Conservation (phyloP, 2,888 invertebrate genomes). For the Lypha dubia region DNA sequence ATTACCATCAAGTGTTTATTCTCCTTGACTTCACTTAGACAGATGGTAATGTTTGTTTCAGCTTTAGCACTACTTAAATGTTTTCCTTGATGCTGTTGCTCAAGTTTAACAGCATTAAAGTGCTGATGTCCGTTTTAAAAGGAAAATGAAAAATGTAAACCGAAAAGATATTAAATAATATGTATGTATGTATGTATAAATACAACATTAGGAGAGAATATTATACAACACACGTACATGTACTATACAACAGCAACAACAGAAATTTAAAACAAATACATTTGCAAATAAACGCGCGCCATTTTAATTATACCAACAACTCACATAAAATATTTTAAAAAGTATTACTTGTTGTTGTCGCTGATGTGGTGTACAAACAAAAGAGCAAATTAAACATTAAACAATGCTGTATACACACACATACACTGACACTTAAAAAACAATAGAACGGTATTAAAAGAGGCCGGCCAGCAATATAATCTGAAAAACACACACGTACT, state of each 20-base stretch:
- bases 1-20: constrained; percentile 69
- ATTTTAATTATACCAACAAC: constrained; percentile 56
- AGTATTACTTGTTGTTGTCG: background rate
- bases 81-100: constrained; percentile 21
- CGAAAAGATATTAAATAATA: too few species aligned
- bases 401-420: background rate
- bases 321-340: constrained; percentile 41
- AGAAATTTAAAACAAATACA: constrained; percentile 19
- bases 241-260: background rate
- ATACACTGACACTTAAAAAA: background rate
- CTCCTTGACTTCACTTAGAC: constrained; percentile 62
- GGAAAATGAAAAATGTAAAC: constrained; percentile 6
- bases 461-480: background rate
- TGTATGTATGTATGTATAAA: too few species aligned
- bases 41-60: constrained; percentile 49
- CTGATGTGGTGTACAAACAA: constrained; percentile 11
- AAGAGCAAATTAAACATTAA: constrained; percentile 3
- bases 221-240: background rate
- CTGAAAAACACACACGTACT: background rate
- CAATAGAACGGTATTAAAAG: constrained; percentile 31
- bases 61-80: constrained; percentile 47
- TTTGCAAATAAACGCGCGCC: constrained; percentile 65
- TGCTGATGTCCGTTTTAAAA: constrained; percentile 41
- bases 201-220: background rate
- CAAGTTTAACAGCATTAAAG: constrained; percentile 43